Evolutionary conservation across 2,797 vertebrate genomes (phyloP).

Genomic region (Sternotherus odoratus): DNA sequence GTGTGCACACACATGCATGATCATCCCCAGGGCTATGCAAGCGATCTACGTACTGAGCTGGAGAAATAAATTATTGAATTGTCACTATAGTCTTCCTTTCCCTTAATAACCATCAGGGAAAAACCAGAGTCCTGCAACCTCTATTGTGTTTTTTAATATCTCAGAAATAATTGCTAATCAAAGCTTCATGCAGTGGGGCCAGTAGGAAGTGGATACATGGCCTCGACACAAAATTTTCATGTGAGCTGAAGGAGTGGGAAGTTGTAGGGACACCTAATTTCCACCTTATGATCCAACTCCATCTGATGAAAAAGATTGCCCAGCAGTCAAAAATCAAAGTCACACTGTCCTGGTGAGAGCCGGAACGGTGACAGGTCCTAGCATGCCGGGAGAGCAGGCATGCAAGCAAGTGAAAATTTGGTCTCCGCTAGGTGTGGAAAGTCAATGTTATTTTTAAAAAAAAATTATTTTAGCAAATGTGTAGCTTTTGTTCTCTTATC

Average conservation of each 20-base stretch:
- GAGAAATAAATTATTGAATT: constrained; percentile 48
- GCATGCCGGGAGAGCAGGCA: constrained; percentile 78
- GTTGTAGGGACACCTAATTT: constrained; percentile 87
- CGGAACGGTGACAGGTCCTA: constrained; percentile 77
- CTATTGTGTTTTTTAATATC: constrained; percentile 76
- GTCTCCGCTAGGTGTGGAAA: constrained; percentile 81
- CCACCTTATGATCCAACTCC: constrained; percentile 86
- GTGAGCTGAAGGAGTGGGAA: constrained; percentile 74
- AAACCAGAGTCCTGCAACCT: constrained; percentile 65
- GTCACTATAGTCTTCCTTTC: constrained; percentile 28
- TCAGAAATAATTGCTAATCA: constrained; percentile 81
- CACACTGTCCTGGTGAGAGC: constrained; percentile 73
- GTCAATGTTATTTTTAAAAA: constrained; percentile 75
- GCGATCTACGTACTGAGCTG: constrained; percentile 33
- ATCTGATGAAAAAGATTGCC: constrained; percentile 89
- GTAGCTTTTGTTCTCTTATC: constrained; percentile 64
- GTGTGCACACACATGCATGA: background rate
- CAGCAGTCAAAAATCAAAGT: constrained; percentile 85
- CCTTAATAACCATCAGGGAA: constrained; percentile 47
- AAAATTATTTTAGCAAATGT: constrained; percentile 73
- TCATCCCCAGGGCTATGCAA: background rate
- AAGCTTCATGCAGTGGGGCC: constrained; percentile 42
- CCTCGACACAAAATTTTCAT: constrained; percentile 71
- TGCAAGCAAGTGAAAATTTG: constrained; percentile 82
- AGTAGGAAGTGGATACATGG: constrained; percentile 53